Base-by-base conservation (phyloP, 2,113 vertebrate species). In the Ochotona princeps region DNA sequence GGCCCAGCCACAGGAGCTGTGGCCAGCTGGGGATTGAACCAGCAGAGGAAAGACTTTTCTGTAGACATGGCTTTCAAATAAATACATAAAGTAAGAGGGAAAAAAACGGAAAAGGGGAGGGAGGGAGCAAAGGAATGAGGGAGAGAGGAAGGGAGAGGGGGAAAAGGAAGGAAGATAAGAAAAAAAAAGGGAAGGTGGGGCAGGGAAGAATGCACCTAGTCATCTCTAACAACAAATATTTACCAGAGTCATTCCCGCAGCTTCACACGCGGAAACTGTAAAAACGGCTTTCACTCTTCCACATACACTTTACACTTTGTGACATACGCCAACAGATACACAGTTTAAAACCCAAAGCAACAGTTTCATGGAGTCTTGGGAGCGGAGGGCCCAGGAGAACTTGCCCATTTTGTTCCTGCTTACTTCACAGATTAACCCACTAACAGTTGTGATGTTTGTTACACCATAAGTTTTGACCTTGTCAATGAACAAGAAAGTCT, bases 201-300 rank as follows among this genome's bases (percentile, higher is more conserved):
- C 6, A 51, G n/a, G 66, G 2, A 4, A 44, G 76, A 83, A 70
- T 23, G 74, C 3, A 72, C 26, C 10, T 75, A 44, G 51, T 15
- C 26, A 49, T n/a, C 25, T 67, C 60, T 66, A 89, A 80, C 60
- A 86, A 44, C 63, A 8, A 81, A 32, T 23, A 86, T 47, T 80
- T 47, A 12, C 12, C 69, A 73, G 85, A 87, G 57, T 25, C 81
- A 76, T n/a, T 76, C 80, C 35, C 57, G 85, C n/a, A n/a, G 8
- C 63, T 91, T 91, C 44, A 83, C 44, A 63, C 28, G 21, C 72
- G 47, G 32, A 89, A 88, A 76, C 47, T 66, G 75, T 32, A 82
- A 60, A 79, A 89, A 74, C 35, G 28, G 4, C 49, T 86, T 25
- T 17, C 78, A 38, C 57, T 91, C 67, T 54, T 94, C n/a, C 54